Evolutionary conservation across 2,113 vertebrate genomes (phyloP).

Genomic region (Varanus komodoensis): DNA sequence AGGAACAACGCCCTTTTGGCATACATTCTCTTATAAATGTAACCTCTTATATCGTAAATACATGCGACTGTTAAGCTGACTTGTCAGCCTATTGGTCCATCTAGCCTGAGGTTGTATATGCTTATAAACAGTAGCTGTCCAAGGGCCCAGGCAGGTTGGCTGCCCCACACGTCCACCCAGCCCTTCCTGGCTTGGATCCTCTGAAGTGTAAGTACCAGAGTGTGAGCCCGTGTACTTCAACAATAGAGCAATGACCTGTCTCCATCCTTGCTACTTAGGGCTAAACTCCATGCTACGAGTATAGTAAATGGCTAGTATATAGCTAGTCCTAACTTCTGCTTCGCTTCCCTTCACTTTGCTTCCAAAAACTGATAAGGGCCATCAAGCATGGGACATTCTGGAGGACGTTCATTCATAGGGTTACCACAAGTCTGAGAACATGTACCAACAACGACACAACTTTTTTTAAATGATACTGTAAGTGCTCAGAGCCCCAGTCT

Average conservation of each 20-base stretch:
- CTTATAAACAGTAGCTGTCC: not conserved
- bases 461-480: no score
- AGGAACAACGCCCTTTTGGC: not conserved
- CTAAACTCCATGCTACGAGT: no score
- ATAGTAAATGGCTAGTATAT: no score
- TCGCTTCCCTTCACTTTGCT: no score
- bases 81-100: not conserved
- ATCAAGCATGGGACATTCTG: no score
- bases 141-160: not conserved
- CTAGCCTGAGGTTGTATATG: not conserved
- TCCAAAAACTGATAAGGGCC: no score
- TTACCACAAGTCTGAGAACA: no score
- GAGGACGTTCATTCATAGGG: no score
- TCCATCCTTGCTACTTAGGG: not conserved
- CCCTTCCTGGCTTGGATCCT: not conserved
- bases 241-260: not conserved
- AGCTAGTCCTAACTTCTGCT: no score
- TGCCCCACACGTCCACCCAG: not conserved
- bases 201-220: not conserved
- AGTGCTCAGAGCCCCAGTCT: no score
- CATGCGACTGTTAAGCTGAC: not conserved
- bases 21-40: not conserved
- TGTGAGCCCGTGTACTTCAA: not conserved
- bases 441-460: no score
- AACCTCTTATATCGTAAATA: not conserved